Base-by-base conservation (phyloP, 2,888 invertebrate genomes). In the Augiades crinisus region DNA sequence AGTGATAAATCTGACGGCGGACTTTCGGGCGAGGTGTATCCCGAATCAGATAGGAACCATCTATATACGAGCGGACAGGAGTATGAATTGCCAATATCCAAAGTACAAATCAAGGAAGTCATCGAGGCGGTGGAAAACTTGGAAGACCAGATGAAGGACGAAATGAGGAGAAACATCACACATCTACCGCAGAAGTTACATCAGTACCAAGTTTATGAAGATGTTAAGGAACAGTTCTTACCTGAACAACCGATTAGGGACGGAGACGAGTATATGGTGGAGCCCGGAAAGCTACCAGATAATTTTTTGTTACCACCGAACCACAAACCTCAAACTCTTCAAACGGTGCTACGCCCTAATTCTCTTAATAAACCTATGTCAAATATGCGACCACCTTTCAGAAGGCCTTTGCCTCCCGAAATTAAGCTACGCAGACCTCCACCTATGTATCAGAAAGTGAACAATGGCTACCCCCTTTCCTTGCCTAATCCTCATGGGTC, bases 1-100 rank as follows among this genome's bases (percentile, higher is more conserved):
- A 86, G 79, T 70, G 53, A 63, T 67, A 86, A 73, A 54, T 68
- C 61, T 47, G 70, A 67, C 54, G 62, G 67, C 68, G 71, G 73
- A 60, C 76, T 79, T 60, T 71, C 72, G 58, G 79, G 81, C 53
- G 81, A 81, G 61, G 67, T 75, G 57, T 75, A 68, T 59, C 60
- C 62, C 44, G 63, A 61, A 54, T 57, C 67, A 46, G 63, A 67
- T 56, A 66, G 70, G 61, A 68, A 67, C 64, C 68, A 70, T 64
- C 63, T 65, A 51, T 68, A 72, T 65, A 61, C 56, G 55, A 55
- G 55, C 44, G 69, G 63, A 67, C 75, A 77, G 73, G 86, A 88
- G 79, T 79, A 67, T 74, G 89, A 88, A 76, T 78, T 81, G 78
- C 88, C 88, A 31, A 71, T 90, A 60, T 75, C 84, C 52, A 76